Evolutionary conservation across 2,113 vertebrate species (phyloP), one percentile per base, ranked within the genome.

Genomic region (Eurystomus gularis): DNA sequence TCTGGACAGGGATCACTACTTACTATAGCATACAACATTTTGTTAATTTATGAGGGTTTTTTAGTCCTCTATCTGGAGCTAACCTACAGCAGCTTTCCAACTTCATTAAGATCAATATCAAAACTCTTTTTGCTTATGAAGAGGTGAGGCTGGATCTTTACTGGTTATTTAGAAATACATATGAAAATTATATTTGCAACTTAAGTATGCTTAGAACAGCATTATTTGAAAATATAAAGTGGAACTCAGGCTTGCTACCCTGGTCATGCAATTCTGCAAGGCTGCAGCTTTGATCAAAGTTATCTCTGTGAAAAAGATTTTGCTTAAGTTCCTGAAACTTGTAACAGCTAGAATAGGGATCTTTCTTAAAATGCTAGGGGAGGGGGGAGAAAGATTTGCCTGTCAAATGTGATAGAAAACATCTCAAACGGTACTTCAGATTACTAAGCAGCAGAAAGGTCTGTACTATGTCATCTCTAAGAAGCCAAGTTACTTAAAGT

Each of bases 1-100:
- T 62, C 55, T 71, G 48, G 92, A 82, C 48, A 96, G 71, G 78
- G 31, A 87, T 94, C 94, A 93, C 51, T 82, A 76, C 29, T 86
- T 82, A 70, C 13, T 68, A 6, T 42, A 83, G 20, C 81, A 24
- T 7, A 58, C 28, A 78, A 60, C 54, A 46, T 49, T 79, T 91
- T 51, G 11, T 52, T 72, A 51, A 87, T 78, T 79, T 69, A 78
- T 60, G 61, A 70, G 21, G 8, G 7, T 4, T 4, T 71, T 79
- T 80, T 73, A 12, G 21, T 39, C 21, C 40, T 71, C n/a, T 64
- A 2, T 66, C 17, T 21, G 62, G 46, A 76, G 20, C 18, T 29
- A 68, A 13, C 12, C 87, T 60, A 26, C 8, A 28, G 11, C 26
- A 64, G 6, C 6, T 71, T 68, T 78, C 11, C 16, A 79, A 3